phyloP scores from a whole-genome alignment of 2,888 invertebrate genomes.

The Nomada ruficornis region DNA sequence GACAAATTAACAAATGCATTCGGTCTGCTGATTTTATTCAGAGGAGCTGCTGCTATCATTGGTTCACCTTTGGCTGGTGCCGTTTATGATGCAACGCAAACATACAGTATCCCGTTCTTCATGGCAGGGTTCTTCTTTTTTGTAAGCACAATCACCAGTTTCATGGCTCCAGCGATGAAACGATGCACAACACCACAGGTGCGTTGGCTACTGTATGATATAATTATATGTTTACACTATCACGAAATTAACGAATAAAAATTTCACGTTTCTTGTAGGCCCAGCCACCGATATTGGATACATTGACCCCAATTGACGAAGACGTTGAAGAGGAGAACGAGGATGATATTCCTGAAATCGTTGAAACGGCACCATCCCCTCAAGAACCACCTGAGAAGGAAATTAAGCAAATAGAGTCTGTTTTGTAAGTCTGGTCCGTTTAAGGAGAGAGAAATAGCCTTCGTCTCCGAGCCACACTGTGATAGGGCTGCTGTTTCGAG shows the following conservation, averaged over 20 bases:
- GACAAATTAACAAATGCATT: constrained; percentile 99
- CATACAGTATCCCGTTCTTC: constrained; percentile 95
- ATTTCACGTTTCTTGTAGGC: constrained; percentile 83
- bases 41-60: constrained; percentile 96
- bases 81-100: constrained; percentile 94
- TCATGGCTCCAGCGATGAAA: constrained; percentile 91
- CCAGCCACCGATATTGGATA: constrained; percentile 88
- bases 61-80: constrained; percentile 94
- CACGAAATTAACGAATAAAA: background rate
- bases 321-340: constrained; percentile 88
- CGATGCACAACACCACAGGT: constrained; percentile 84
- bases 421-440: constrained; percentile 85
- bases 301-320: constrained; percentile 93
- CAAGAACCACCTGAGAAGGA: constrained; percentile 84
- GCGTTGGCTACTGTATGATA: constrained; percentile 1
- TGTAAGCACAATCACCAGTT: constrained; percentile 93
- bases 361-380: constrained; percentile 89
- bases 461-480: constrained; percentile 82
- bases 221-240: background rate
- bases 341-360: constrained; percentile 92
- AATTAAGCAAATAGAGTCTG: constrained; percentile 90
- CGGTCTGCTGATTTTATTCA: constrained; percentile 96
- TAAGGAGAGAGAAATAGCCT: constrained; percentile 69
- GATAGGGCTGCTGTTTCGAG: constrained; percentile 77
- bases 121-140: constrained; percentile 96